Base-by-base conservation (phyloP, 2,888 invertebrate species). In the Lycia hirtaria region DNA sequence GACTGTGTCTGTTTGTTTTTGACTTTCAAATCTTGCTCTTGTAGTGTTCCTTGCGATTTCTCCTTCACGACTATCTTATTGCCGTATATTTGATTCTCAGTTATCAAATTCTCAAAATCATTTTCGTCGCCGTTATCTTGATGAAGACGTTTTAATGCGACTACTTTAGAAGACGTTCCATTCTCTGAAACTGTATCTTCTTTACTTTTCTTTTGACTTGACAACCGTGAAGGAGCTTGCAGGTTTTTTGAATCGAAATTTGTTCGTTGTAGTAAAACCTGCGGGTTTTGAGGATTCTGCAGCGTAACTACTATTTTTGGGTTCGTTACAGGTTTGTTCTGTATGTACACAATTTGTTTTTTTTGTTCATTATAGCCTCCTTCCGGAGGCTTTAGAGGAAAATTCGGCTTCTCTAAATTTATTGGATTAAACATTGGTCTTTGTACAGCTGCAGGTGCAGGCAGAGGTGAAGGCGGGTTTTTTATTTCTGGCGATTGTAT, bases 41-140 rank as follows among this genome's bases (percentile, higher is more conserved):
- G 89, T 51, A 74, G 76, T 9, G 81, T 87, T 22, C 85, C 83
- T 74, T 88, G 88, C 52, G 85, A 84, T 70, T 92, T 92, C 85
- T 92, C 92, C 87, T 92, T 93, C 81, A 93, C 91, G 81, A 92
- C 92, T 81, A 92, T 92, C 80, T 92, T 92, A 67, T 92, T 92
- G 65, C 92, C 92, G 71, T 92, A 92, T 60, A 93, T 93, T 81
- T 93, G 92, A 78, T 93, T 93, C 75, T 92, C 92, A 20, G 92
- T 92, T 38, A 93, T 93, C 67, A 93, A 81, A 76, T 93, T 93
- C 69, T 93, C 93, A 71, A 93, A 93, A 73, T 93, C 93, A 57
- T 92, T 90, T 72, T 92, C 92, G 67, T 92, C 92, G 64, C 85
- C 86, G 67, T 89, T 88, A 48, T 92, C 92, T 60, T 92, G 92